Evolutionary conservation across 2,888 invertebrate genomes (phyloP).

Genomic region (Antheraea assamensis): DNA sequence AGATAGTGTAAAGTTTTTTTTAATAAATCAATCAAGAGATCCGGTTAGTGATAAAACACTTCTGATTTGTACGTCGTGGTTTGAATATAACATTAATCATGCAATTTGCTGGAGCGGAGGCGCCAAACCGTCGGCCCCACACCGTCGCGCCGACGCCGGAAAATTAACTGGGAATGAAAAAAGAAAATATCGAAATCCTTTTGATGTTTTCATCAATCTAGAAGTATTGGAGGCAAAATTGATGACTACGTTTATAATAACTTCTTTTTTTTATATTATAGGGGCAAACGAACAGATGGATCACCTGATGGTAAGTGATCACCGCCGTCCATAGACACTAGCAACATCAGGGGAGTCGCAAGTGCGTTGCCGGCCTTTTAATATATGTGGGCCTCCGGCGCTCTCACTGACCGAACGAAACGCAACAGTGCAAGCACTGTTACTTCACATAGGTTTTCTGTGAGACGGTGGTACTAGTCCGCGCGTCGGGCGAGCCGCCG

Average conservation of each 20-base stretch:
- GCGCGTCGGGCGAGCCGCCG: no score
- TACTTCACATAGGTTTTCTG: no score
- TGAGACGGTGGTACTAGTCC: no score
- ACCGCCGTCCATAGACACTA: no score
- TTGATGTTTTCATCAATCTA: background rate
- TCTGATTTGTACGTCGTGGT: conserved; percentile 1
- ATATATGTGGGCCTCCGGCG: no score
- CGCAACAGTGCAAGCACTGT: no score
- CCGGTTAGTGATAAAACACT: background rate
- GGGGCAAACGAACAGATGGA: no score
- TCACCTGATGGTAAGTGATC: no score
- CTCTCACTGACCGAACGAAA: no score
- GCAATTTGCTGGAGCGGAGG: background rate
- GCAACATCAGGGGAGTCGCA: no score
- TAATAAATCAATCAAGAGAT: background rate
- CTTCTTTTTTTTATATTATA: no score
- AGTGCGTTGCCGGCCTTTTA: no score
- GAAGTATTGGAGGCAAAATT: background rate
- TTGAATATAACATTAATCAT: conserved; percentile 8
- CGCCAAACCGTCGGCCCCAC: conserved; percentile 7
- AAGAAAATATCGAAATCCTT: background rate
- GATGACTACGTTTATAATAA: background rate
- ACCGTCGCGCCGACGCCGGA: conserved; percentile 9
- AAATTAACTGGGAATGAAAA: background rate
- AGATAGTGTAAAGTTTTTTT: background rate